Conservation (phyloP, 2,113 vertebrate species). For the Bujurquina vittata region DNA sequence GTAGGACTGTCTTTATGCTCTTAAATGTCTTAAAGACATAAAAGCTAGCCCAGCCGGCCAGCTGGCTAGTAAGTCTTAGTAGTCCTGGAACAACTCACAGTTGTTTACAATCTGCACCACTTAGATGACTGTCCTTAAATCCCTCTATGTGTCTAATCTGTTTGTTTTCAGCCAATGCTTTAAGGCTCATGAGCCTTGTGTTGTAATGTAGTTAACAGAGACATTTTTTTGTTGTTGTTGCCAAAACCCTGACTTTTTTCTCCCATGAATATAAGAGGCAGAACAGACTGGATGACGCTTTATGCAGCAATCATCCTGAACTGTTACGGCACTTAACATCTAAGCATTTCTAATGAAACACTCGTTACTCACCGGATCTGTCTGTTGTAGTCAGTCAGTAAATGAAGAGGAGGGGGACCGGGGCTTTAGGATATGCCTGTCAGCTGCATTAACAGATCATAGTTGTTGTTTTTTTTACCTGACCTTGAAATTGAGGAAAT, state of each 20-base stretch:
- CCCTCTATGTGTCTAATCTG: neutral
- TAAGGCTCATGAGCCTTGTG: neutral
- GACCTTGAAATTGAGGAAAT: slow-evolving; percentile 67
- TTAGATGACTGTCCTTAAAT: neutral
- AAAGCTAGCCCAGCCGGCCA: too few species aligned
- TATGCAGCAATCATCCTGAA: slow-evolving; percentile 16
- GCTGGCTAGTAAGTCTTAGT: too few species aligned
- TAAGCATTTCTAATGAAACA: slow-evolving; percentile 45
- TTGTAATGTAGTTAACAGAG: neutral
- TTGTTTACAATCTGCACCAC: slow-evolving; percentile 2
- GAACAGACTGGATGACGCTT: slow-evolving; percentile 1
- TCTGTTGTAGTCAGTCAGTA: slow-evolving; percentile 19
- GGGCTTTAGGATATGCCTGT: slow-evolving; percentile 48
- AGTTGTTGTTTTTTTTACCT: slow-evolving; percentile 39
- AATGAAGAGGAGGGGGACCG: neutral
- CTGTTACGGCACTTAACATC: slow-evolving; percentile 46
- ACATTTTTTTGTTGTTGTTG: neutral
- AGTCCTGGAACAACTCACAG: neutral
- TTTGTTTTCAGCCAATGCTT: neutral
- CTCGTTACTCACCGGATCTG: slow-evolving; percentile 20
- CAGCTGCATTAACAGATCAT: slow-evolving; percentile 61
- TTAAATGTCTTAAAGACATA: too few species aligned
- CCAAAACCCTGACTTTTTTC: slow-evolving; percentile 11
- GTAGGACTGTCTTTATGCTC: too few species aligned
- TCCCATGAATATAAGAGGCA: neutral